Evolutionary conservation across 1,140 invertebrate genomes (phyloP), one percentile per base, ranked within the genome.

Genomic region (Popillia japonica): DNA sequence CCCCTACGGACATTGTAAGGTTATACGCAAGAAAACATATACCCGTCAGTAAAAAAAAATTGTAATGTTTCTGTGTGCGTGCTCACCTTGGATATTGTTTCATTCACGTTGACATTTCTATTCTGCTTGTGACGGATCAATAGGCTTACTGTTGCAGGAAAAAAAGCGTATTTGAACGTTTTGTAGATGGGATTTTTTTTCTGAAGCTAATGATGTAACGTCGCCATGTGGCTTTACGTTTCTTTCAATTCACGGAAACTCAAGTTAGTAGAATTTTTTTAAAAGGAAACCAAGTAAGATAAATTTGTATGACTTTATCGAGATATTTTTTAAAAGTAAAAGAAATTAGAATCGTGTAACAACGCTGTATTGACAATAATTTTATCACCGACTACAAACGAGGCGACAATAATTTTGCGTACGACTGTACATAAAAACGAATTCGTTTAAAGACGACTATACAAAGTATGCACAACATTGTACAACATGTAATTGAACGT

Each of bases 401-500:
- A 34, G 27, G 27, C 27, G 27, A 34, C 27, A 34, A 34, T 34
- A 34, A 34, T 34, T 34, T 34, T 34, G 27, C 27, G 27, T 34
- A 34, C 4, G 27, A 34, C 4, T 34, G 27, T 34, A 34, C 27
- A 34, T 4, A 34, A 34, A 34, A 34, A 34, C 27, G 27, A 34
- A 34, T 34, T 34, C n/a, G 2, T 55, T 17, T 17, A 55, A 55
- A 6, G 17, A 44, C 14, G 6, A 55, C 17, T 55, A n/a, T 17
- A 55, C 48, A 55, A 55, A 14, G 48, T 17, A 55, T 17, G 48
- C 48, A 55, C 14, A n/a, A 17, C 48, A 55, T n/a, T 17, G 48
- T 17, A 55, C 17, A n/a, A 55, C n/a, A 55, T 55, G n/a, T 55
- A 55, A 55, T 55, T 55, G 48, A 55, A 55, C 11, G 48, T n/a